Percentiles rank a stretch among this genome's conserved stretches.
phyloP scores from a whole-genome alignment of 2,113 vertebrate species.

The Tachysurus fulvidraco region DNA sequence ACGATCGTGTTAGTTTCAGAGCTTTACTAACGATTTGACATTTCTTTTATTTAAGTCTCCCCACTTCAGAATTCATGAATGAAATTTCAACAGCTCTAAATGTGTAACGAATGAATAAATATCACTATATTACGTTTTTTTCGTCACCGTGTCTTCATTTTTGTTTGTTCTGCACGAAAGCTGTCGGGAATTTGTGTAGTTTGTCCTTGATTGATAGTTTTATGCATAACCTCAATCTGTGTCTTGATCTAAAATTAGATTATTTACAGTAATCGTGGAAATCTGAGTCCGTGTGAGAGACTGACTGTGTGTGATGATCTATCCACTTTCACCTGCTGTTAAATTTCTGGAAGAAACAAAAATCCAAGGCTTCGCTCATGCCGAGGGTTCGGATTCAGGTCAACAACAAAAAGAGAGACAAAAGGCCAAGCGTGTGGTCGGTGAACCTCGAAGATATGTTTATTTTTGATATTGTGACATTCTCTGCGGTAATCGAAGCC shows the following conservation, averaged over 20 bases:
- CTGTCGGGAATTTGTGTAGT: too few species aligned
- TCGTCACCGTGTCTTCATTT: conserved; percentile 19
- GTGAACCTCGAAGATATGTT: conserved; percentile 52
- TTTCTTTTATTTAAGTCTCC: conserved; percentile 68
- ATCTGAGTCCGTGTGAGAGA: not conserved
- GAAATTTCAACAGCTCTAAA: conserved; percentile 63
- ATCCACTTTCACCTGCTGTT: conserved; percentile 14
- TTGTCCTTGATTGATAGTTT: not conserved
- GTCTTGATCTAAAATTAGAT: not conserved
- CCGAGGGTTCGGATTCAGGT: not conserved
- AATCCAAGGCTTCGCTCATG: not conserved
- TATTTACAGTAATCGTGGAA: not conserved
- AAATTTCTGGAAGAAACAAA: conserved; percentile 15
- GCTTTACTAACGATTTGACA: conserved; percentile 73
- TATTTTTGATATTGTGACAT: conserved; percentile 61
- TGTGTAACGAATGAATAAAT: conserved; percentile 70
- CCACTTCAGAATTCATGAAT: conserved; percentile 63
- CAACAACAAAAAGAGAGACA: conserved; percentile 7
- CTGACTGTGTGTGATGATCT: not conserved
- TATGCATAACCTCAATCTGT: not conserved
- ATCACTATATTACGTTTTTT: conserved; percentile 61
- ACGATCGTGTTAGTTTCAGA: conserved; percentile 78
- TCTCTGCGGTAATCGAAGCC: conserved; percentile 55
- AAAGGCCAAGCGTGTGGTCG: not conserved
- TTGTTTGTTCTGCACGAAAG: conserved; percentile 3